phyloP scores from a whole-genome alignment of 2,888 invertebrate species.

The Lamproptera curius region DNA sequence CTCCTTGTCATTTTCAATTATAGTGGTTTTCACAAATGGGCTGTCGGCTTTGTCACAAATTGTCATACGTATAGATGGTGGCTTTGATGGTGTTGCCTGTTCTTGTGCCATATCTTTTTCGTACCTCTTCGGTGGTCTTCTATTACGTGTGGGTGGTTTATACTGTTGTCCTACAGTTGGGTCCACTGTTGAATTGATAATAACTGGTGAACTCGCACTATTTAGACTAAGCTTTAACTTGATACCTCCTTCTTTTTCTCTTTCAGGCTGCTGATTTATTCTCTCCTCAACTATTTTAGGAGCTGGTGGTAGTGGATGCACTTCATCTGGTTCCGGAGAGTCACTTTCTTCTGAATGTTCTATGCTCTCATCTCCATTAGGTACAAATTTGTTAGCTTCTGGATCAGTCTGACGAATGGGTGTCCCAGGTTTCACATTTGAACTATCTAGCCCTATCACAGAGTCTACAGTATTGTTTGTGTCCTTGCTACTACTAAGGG shows the following conservation, averaged over 20 bases:
- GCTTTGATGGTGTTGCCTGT: constrained; percentile 37
- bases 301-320: constrained; percentile 33
- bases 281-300: constrained; percentile 36
- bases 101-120: constrained; percentile 47
- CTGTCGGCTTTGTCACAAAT: constrained; percentile 72
- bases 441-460: constrained; percentile 46
- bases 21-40: constrained; percentile 68
- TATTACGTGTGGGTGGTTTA: constrained; percentile 59
- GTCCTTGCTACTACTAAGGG: constrained; percentile 44
- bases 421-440: constrained; percentile 36
- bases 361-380: constrained; percentile 59
- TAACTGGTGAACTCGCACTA: constrained; percentile 70
- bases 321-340: constrained; percentile 46
- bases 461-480: constrained; percentile 47
- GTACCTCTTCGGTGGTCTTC: constrained; percentile 68
- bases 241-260: constrained; percentile 65
- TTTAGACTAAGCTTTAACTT: constrained; percentile 70
- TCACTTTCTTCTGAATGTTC: constrained; percentile 59
- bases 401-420: constrained; percentile 25
- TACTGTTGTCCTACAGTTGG: constrained; percentile 61
- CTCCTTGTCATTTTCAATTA: constrained; percentile 62
- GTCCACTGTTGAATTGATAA: constrained; percentile 73
- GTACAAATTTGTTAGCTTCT: constrained; percentile 26
- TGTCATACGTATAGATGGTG: constrained; percentile 69
- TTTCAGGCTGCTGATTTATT: constrained; percentile 38